phyloP scores from a whole-genome alignment of 2,113 vertebrate species.

The Platycercus adscitus region DNA sequence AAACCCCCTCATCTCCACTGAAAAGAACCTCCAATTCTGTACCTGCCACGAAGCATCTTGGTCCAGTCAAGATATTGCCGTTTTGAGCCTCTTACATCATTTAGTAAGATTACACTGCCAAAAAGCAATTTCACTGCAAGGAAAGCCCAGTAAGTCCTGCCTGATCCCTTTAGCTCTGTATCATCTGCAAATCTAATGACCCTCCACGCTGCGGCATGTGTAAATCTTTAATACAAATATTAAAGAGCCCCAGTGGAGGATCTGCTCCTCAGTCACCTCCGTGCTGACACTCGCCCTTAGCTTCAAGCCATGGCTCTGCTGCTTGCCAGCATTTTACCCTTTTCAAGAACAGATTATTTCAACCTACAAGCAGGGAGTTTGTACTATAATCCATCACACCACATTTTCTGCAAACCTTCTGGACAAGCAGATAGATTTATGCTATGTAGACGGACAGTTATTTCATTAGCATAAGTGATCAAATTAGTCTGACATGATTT shows the following conservation, averaged over 20 bases:
- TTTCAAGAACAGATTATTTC: slow-evolving; percentile 23
- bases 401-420: slow-evolving; percentile 5
- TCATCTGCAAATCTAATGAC: slow-evolving; percentile 22
- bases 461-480: slow-evolving; percentile 54
- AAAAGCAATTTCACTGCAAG: not conserved
- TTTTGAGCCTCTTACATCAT: not conserved
- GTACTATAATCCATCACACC: not conserved
- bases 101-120: not conserved
- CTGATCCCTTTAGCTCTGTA: not conserved
- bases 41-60: not conserved
- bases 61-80: not conserved
- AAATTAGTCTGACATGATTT: slow-evolving; percentile 44
- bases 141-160: not conserved
- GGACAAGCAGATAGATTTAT: slow-evolving; percentile 14
- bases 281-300: not conserved
- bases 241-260: not conserved
- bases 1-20: not conserved
- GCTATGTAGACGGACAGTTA: slow-evolving; percentile 13
- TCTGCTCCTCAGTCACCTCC: not conserved
- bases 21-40: not conserved
- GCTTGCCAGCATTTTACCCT: not conserved
- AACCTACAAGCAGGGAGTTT: slow-evolving; percentile 27
- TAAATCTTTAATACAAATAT: slow-evolving; percentile 5
- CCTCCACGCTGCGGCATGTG: accelerated
- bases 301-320: not conserved